These are phyloP conservation scores for Neoitamus cyanurus DNA, from an alignment of 2,888 invertebrate genomes.

Conservation along the genomic window DNA sequence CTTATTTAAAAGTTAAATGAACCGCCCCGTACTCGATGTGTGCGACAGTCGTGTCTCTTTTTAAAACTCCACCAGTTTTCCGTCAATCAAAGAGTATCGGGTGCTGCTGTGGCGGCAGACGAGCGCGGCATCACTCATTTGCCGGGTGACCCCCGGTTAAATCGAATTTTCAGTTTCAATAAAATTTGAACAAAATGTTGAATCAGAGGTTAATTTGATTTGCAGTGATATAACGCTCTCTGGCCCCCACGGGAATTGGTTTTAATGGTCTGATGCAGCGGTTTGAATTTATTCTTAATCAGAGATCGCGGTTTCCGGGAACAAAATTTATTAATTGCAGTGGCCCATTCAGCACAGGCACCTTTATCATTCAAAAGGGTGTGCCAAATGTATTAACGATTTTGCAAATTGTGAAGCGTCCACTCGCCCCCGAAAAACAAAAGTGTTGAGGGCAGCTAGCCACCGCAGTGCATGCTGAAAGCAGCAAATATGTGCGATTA, in stretches of 20 bases:
- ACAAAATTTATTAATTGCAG: constrained; percentile 40
- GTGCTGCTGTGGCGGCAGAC: not conserved
- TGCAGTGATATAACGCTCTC: constrained; percentile 28
- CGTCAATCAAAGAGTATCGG: constrained; percentile 26
- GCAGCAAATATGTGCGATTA: not conserved
- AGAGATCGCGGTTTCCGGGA: constrained; percentile 24
- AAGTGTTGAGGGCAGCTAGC: not conserved
- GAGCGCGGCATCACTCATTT: not conserved
- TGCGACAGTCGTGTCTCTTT: not conserved
- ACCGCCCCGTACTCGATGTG: not conserved
- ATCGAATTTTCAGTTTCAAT: constrained; percentile 40
- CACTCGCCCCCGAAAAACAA: not conserved
- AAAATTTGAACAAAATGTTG: constrained; percentile 43
- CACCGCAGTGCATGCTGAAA: not conserved
- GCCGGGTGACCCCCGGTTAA: not conserved
- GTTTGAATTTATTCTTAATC: constrained; percentile 41
- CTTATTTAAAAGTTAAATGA: constrained; percentile 41
- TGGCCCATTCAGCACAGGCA: not conserved
- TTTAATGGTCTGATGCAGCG: constrained; percentile 16
- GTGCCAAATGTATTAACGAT: not conserved
- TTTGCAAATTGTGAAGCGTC: not conserved
- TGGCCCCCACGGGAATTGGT: not conserved
- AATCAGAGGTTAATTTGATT: constrained; percentile 42
- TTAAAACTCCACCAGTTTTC: constrained; percentile 15
- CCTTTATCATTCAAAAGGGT: not conserved